Percentiles rank a stretch among this genome's conserved stretches.
Evolutionary conservation across 2,113 vertebrate species (phyloP).

Genomic region (Ammospiza nelsoni): DNA sequence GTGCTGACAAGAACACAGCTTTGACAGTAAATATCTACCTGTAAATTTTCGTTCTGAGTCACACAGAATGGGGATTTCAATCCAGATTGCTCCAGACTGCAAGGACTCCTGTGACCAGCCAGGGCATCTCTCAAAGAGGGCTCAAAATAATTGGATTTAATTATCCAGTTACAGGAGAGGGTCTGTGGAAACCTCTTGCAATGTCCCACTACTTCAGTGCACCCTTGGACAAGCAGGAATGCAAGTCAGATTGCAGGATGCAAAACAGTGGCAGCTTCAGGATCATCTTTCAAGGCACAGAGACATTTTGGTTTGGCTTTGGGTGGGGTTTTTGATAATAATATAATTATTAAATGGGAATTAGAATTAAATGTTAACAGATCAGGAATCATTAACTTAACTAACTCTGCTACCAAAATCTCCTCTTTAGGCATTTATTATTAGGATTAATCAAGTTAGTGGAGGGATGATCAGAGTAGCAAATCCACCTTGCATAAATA

Average conservation of each 20-base stretch:
- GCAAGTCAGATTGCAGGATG: not conserved
- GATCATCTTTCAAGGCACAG: not conserved
- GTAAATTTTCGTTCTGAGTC: not conserved
- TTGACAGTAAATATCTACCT: rapidly evolving
- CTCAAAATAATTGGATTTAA: not conserved
- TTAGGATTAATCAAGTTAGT: not conserved
- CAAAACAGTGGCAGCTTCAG: not conserved
- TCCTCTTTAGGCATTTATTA: not conserved
- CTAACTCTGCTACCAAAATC: not conserved
- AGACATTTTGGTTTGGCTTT: not conserved
- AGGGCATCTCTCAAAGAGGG: not conserved
- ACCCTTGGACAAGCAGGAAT: not conserved
- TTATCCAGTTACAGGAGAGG: not conserved
- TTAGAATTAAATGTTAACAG: not conserved
- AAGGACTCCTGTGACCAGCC: not conserved
- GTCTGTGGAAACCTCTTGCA: not conserved
- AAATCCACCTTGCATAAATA: not conserved
- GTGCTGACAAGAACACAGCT: not conserved
- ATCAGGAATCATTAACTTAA: not conserved
- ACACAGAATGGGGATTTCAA: not conserved
- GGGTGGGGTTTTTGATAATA: rapidly evolving
- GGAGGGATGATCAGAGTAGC: not conserved
- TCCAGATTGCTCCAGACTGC: not conserved
- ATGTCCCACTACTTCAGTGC: not conserved
- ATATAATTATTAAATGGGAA: not conserved